phyloP scores from a whole-genome alignment of 2,888 invertebrate species.

The Cyclophora albipunctata region DNA sequence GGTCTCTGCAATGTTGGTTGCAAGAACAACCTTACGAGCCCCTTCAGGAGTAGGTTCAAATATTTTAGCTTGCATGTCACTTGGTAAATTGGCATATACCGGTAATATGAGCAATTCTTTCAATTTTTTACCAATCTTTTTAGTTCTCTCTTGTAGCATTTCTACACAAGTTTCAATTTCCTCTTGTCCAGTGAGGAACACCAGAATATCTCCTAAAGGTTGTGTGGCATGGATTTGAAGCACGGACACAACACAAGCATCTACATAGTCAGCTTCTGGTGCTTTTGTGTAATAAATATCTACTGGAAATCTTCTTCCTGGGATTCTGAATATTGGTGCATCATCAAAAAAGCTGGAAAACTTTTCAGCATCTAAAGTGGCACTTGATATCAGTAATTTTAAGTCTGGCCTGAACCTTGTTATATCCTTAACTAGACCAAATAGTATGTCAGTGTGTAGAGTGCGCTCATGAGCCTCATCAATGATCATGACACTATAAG shows the following conservation, averaged over 20 bases:
- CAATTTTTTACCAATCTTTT: slow-evolving; percentile 94
- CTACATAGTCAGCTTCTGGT: slow-evolving; percentile 98
- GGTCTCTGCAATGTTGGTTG: slow-evolving; percentile 99
- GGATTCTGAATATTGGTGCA: slow-evolving; percentile 97
- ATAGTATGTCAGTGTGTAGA: slow-evolving; percentile 97
- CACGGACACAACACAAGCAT: slow-evolving; percentile 97
- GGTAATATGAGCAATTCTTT: slow-evolving; percentile 94
- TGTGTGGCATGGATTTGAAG: slow-evolving; percentile 99
- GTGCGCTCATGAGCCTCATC: slow-evolving; percentile 99
- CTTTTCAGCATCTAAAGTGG: slow-evolving; percentile 98
- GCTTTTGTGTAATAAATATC: slow-evolving; percentile 99
- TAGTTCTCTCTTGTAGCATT: slow-evolving; percentile 90
- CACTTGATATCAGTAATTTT: slow-evolving; percentile 97
- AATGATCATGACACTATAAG: slow-evolving; percentile 98
- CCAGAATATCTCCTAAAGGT: slow-evolving; percentile 95
- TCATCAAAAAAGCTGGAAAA: slow-evolving; percentile 99
- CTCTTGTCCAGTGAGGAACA: slow-evolving; percentile 96
- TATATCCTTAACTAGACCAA: slow-evolving; percentile 97
- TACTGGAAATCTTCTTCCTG: slow-evolving; percentile 97
- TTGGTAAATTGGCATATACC: slow-evolving; percentile 98
- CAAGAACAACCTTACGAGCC: slow-evolving; percentile 96
- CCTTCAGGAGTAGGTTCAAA: slow-evolving; percentile 98
- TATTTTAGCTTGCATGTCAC: slow-evolving; percentile 99
- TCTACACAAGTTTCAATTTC: slow-evolving; percentile 94
- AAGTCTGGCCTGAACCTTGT: slow-evolving; percentile 94